A percentile compares a stretch with the other conserved stretches of the same genome.
Evolutionary conservation across 2,797 vertebrate species (phyloP).

Genomic region (Sorex maritimensis): DNA sequence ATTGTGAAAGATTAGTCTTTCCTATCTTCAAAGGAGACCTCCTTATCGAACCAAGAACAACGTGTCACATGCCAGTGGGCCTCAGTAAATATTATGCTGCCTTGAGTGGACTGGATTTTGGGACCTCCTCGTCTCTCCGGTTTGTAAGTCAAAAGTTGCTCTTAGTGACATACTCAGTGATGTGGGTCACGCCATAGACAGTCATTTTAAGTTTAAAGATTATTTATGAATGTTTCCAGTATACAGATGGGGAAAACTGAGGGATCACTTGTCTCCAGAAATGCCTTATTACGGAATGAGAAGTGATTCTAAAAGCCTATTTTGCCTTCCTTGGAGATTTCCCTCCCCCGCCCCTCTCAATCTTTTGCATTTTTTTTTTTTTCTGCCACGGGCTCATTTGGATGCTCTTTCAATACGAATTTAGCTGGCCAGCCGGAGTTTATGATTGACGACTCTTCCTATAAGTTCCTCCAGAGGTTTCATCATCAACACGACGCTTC

Average conservation of each 20-base stretch:
- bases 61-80: no score
- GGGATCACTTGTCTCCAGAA: background rate
- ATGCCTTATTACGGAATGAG: background rate
- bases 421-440: background rate
- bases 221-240: background rate
- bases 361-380: no score
- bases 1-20: background rate
- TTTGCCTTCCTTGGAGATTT: background rate
- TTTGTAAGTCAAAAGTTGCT: background rate
- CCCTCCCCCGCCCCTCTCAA: no score
- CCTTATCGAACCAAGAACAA: background rate
- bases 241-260: background rate
- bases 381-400: background rate
- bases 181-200: background rate
- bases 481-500: background rate
- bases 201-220: background rate
- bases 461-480: conserved; percentile 15
- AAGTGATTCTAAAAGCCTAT: background rate
- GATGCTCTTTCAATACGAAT: conserved; percentile 30
- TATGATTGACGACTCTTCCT: background rate
- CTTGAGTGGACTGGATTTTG: background rate
- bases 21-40: background rate
- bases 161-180: background rate
- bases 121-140: background rate
- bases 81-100: background rate